Percentiles rank a stretch among this genome's conserved stretches.
These are phyloP conservation scores for Uromys caudimaculatus DNA, from an alignment of 2,797 vertebrate species.

Conservation along the genomic window DNA sequence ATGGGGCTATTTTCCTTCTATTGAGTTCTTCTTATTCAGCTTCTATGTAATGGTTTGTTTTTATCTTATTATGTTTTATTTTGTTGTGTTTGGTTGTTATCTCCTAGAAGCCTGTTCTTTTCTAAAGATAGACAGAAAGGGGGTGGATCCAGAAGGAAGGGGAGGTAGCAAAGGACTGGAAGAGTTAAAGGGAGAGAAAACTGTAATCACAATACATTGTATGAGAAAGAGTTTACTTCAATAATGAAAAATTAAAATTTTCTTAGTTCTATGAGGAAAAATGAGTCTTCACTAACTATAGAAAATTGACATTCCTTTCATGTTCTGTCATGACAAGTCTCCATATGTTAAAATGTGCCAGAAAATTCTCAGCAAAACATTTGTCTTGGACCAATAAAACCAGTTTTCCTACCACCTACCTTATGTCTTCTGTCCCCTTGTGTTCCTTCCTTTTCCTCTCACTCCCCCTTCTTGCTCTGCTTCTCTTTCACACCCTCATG, in stretches of 20 bases:
- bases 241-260: slow-evolving; percentile 26
- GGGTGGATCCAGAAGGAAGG: not conserved
- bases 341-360: slow-evolving; percentile 54
- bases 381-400: slow-evolving; percentile 30
- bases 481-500: not conserved
- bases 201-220: not conserved
- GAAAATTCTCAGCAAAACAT: slow-evolving; percentile 50
- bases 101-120: not conserved
- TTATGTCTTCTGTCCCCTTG: not conserved
- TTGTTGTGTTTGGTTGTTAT: not conserved
- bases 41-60: not conserved
- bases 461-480: not conserved
- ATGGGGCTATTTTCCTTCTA: not conserved
- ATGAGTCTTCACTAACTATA: slow-evolving; percentile 7
- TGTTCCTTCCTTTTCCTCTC: not conserved
- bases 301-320: slow-evolving; percentile 39
- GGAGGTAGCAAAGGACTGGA: not conserved
- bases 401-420: not conserved
- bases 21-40: not conserved
- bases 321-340: not conserved
- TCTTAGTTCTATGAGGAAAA: not conserved
- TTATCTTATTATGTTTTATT: not conserved
- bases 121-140: not conserved
- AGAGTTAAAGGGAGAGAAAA: not conserved
- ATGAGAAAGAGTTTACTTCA: not conserved